Percentiles rank a stretch among this genome's conserved stretches.
These are phyloP conservation scores for Lasioglossum marginatum DNA, from an alignment of 2,888 invertebrate genomes.

Conservation along the genomic window DNA sequence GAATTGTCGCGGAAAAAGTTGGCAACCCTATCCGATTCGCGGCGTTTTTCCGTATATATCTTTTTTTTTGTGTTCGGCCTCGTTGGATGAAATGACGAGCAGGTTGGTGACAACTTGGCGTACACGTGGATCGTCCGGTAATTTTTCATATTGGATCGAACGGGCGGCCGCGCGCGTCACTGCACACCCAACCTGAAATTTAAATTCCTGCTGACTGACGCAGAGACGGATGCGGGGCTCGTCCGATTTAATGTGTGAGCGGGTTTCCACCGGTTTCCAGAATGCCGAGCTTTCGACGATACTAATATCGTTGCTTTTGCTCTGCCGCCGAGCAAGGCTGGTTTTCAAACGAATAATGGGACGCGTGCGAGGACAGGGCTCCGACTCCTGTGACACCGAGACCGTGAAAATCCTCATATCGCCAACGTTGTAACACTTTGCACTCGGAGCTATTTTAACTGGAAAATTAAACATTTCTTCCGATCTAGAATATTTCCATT, in stretches of 20 bases:
- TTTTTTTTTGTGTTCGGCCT: neutral
- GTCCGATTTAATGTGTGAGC: slow-evolving; percentile 39
- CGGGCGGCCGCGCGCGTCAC: slow-evolving; percentile 21
- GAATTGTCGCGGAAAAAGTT: no score
- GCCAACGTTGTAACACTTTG: neutral
- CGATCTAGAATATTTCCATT: no score
- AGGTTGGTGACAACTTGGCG: slow-evolving; percentile 45
- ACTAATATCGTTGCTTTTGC: slow-evolving; percentile 30
- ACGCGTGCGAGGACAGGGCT: neutral
- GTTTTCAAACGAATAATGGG: slow-evolving; percentile 14
- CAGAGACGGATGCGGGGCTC: slow-evolving; percentile 13
- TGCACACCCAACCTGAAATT: slow-evolving; percentile 44
- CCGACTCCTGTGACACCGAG: neutral
- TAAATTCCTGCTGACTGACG: slow-evolving; percentile 45
- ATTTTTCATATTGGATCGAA: slow-evolving; percentile 52
- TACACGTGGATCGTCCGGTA: slow-evolving; percentile 11
- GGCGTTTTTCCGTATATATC: neutral
- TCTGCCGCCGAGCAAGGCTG: neutral
- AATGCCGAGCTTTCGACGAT: slow-evolving; percentile 8
- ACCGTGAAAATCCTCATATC: neutral
- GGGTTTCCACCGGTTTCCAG: slow-evolving; percentile 19
- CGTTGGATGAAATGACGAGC: slow-evolving; percentile 9
- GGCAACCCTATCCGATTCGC: neutral
- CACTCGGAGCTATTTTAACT: no score
- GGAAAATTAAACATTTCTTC: no score